phyloP scores from a whole-genome alignment of 2,113 vertebrate species.

The Plecotus auritus region DNA sequence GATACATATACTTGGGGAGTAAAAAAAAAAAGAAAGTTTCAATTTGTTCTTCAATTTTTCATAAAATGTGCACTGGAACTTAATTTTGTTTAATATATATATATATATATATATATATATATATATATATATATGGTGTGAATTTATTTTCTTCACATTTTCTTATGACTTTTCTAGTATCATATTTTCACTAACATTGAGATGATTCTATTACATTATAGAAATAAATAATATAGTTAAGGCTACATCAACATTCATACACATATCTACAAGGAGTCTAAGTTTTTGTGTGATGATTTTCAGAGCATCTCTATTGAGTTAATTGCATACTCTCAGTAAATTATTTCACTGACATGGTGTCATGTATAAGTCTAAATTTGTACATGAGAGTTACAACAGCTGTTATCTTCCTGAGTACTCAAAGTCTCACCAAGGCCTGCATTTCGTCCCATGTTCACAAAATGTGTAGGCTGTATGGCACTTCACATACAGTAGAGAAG shows the following conservation, averaged over 20 bases:
- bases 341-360: background rate
- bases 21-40: background rate
- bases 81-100: background rate
- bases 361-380: background rate
- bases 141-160: background rate
- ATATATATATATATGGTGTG: background rate
- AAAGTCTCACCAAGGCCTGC: background rate
- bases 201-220: background rate
- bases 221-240: background rate
- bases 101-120: background rate
- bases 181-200: background rate
- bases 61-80: background rate
- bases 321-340: background rate
- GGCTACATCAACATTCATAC: background rate
- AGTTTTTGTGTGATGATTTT: background rate
- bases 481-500: background rate
- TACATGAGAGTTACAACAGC: background rate
- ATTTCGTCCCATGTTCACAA: fast-evolving
- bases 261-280: background rate
- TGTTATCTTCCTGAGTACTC: background rate
- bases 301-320: background rate
- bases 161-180: background rate
- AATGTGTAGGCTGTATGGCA: background rate
- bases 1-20: background rate
- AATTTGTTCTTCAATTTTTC: background rate